Evolutionary conservation across 2,888 invertebrate genomes (phyloP), one percentile per base, ranked within the genome.

Genomic region (Pachydiplax longipennis): DNA sequence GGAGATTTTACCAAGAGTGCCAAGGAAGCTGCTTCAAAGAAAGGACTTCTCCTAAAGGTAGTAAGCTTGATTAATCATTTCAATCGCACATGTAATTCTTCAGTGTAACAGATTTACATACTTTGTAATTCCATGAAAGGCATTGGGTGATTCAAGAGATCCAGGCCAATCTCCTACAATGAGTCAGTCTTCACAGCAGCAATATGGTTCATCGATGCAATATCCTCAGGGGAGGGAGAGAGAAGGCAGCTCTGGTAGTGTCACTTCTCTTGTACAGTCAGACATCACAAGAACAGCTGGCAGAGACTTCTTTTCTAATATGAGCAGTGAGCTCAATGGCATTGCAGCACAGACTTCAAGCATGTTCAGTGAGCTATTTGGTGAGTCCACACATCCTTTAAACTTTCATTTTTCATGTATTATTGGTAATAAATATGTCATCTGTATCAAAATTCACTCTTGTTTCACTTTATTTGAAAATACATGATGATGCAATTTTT

Each of bases 341-440:
- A 96, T 98, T 90, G 98, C 99, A 35, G 97, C 98, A 0, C 98
- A 99, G 92, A 99, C 98, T 0, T 96, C 98, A 25, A 98, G 97
- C 94, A 98, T 99, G 96, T 98, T 99, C 93, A 98, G 98, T 91
- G 99, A 98, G 94, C 96, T 99, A 92, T 99, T 99, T 94, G 98
- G 99, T 93, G 95, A 94, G 94, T 93, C 31, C 44, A 8, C 22
- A 81, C 0, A 3, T 31, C 18, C 73, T 44, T 48, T 53, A 4
- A 53, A 53, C 18, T 53, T 10, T 44, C 10, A 18, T 53, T 18
- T 53, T 18, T 53, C 8, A 18, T 53, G 53, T n/a, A n/a, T n/a
- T n/a, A n/a, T n/a, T n/a, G n/a, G n/a, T n/a, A n/a, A 44, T 44
- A 44, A 44, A 44, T 44, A 44, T 44, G 10, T 44, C 0, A 44